phyloP scores from a whole-genome alignment of 1,140 invertebrate species.

The Apis dorsata region DNA sequence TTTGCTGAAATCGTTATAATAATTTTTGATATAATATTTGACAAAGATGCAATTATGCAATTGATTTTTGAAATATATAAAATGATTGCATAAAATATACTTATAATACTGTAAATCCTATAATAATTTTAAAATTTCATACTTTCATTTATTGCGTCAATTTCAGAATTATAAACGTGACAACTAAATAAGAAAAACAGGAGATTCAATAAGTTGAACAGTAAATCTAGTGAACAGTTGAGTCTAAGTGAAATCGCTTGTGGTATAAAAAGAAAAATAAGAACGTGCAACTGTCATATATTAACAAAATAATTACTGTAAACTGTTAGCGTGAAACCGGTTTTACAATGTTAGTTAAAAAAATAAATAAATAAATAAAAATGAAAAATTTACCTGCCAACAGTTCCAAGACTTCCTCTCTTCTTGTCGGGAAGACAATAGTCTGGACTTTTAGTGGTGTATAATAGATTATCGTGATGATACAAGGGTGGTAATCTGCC shows the following conservation, averaged over 20 bases:
- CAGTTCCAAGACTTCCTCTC: constrained; percentile 83
- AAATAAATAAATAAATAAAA: background rate
- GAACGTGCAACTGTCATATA: background rate
- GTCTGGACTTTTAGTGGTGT: constrained; percentile 84
- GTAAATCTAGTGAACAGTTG: background rate
- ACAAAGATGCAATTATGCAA: no score
- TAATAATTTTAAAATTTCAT: no score
- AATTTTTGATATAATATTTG: no score
- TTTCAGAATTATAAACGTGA: no score
- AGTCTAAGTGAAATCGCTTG: background rate
- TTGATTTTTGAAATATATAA: no score
- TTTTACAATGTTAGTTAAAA: background rate
- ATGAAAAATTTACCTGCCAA: constrained; percentile 80
- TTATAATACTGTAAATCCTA: no score
- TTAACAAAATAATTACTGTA: constrained; percentile 1
- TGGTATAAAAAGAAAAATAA: background rate
- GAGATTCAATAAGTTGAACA: no score
- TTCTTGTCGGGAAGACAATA: constrained; percentile 84
- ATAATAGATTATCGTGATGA: constrained; percentile 83
- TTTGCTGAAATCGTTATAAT: no score
- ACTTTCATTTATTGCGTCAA: no score
- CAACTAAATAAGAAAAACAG: no score
- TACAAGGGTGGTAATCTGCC: constrained; percentile 76
- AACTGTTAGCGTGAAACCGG: background rate
- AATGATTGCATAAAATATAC: no score